A percentile compares a stretch with the other conserved stretches of the same genome.
These are phyloP conservation scores for Oxyruncus cristatus DNA, from an alignment of 2,113 vertebrate genomes.

Conservation along the genomic window DNA sequence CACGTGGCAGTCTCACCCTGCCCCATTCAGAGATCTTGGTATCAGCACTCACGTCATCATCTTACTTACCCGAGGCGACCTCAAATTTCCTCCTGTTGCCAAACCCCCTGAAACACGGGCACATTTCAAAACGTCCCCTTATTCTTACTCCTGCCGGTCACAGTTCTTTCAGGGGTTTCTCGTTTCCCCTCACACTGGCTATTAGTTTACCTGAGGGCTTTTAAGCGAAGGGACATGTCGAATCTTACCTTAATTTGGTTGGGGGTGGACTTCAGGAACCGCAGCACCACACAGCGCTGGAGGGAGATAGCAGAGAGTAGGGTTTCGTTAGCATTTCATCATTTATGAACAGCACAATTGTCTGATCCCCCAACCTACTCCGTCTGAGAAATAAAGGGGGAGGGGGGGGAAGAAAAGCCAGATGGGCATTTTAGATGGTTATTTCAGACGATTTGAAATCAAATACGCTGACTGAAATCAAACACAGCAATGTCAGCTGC, in stretches of 20 bases:
- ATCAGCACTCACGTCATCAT: not conserved
- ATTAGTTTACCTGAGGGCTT: not conserved
- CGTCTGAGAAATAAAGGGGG: not conserved
- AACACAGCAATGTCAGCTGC: not conserved
- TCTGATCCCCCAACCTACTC: not conserved
- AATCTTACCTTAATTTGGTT: slow-evolving; percentile 82
- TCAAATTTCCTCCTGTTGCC: slow-evolving; percentile 6
- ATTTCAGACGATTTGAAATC: not conserved
- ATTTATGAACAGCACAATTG: not conserved
- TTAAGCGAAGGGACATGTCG: not conserved
- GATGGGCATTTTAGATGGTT: not conserved
- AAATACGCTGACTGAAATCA: not conserved
- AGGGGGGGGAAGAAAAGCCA: not conserved
- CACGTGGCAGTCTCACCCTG: not conserved
- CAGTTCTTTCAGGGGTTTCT: not conserved
- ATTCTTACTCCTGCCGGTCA: not conserved
- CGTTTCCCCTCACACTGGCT: not conserved
- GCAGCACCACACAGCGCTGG: slow-evolving; percentile 90
- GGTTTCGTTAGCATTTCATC: not conserved
- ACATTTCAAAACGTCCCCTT: not conserved
- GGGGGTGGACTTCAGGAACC: slow-evolving; percentile 89
- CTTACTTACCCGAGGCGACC: not conserved
- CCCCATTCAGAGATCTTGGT: not conserved
- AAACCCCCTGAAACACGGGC: not conserved
- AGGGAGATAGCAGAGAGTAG: not conserved